phyloP scores from a whole-genome alignment of 2,797 vertebrate genomes.

The Natrix natrix region DNA sequence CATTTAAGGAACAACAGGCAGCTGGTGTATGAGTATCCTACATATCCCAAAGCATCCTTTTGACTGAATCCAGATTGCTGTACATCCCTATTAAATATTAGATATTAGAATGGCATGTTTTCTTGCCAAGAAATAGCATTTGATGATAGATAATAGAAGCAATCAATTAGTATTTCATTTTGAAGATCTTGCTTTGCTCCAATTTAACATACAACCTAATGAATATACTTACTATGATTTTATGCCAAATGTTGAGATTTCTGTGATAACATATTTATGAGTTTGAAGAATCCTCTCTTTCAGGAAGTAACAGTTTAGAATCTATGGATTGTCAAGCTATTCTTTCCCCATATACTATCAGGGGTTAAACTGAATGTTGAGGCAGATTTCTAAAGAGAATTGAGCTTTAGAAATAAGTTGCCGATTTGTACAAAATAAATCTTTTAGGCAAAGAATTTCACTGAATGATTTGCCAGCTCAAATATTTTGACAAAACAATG shows the following conservation, averaged over 20 bases:
- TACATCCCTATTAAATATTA: neutral
- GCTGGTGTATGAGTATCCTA: neutral
- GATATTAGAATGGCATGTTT: neutral
- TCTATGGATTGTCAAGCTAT: neutral
- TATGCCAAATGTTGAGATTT: neutral
- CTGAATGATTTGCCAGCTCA: neutral
- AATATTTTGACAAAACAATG: neutral
- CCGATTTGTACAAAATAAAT: neutral
- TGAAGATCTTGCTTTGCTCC: neutral
- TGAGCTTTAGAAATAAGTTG: neutral
- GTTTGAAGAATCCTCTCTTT: too few species aligned
- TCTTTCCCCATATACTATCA: neutral
- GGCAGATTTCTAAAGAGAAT: neutral
- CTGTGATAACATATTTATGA: neutral
- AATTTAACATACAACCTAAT: neutral
- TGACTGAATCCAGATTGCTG: neutral
- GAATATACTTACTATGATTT: neutral
- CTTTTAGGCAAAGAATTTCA: neutral
- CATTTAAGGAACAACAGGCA: neutral
- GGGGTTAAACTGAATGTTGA: neutral
- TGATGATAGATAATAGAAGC: neutral
- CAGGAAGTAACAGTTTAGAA: neutral
- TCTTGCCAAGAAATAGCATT: slow-evolving; percentile 23
- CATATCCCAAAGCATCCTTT: neutral
- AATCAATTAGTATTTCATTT: neutral